Evolutionary conservation across 1,140 invertebrate species (phyloP), one percentile per base, ranked within the genome.

Genomic region (Ctenoplectra terminalis): DNA sequence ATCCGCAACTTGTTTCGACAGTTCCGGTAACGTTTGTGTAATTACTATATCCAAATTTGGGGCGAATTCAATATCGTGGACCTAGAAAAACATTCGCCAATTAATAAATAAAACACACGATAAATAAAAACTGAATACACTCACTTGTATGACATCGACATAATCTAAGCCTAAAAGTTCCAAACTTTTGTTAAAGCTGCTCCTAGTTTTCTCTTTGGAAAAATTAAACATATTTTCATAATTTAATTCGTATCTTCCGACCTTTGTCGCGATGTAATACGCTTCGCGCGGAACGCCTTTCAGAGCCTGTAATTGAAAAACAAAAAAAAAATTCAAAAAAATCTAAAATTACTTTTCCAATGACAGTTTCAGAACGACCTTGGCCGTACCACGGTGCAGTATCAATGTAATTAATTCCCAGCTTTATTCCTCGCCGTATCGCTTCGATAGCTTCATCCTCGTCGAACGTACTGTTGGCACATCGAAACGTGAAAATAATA

Each of bases 251-350:
- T 98, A 99, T 73, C 98, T 95, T 2, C 97, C 97, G 52, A 98
- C 95, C 95, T 99, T 99, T n/a, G 98, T 99, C 17, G 96, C 97
- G n/a, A 99, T 95, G 90, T 98, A 98, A 92, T 97, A 99, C 2
- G 97, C 95, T 83, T 96, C 87, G 40, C 98, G 94, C 0, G 98
- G 98, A 76, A 99, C 94, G 58, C 94, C 95, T 92, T 95, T 94
- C 0, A 99, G 93, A 7, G 97, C 98, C 97, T 97, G 60, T 9
- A 69, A 72, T 83, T 93, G 78, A 70, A 37, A 26, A 48, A 6
- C 54, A 77, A n/a, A n/a, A n/a, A n/a, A n/a, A n/a, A n/a, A n/a
- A n/a, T n/a, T n/a, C n/a, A n/a, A n/a, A n/a, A n/a, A 79, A 73
- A 48, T 87, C 17, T 29, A 79, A 64, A 82, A 83, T 84, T 94